Evolutionary conservation across 2,113 vertebrate genomes (phyloP), one percentile per base, ranked within the genome.

Genomic region (Nesoenas mayeri): DNA sequence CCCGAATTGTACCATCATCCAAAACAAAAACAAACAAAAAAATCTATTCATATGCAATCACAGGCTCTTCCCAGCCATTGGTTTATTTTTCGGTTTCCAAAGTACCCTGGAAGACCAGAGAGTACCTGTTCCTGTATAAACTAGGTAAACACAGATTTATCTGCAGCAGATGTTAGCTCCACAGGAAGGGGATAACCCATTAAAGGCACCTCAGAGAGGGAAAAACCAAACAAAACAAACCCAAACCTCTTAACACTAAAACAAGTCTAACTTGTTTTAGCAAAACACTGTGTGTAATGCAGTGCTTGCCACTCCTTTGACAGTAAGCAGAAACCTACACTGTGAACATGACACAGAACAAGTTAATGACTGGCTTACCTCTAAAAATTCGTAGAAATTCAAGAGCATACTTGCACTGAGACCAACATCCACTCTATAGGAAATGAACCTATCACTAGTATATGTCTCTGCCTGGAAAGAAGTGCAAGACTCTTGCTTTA

Each of bases 251-350:
- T 91, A 73, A 73, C 38, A 73, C 18, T 62, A 51, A 54, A 97
- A 83, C 89, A 84, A 95, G 88, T 91, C 44, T 31, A 51, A 95
- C 91, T 93, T 85, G 90, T 78, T 94, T 78, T 36, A 85, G 60
- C 42, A 88, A 88, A 96, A 78, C 17, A 5, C 56, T 26, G 5
- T 32, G 71, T 1, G 9, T 78, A 95, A 88, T 24, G 19, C 64
- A 77, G 54, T 31, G 19, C 73, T 74, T 91, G 88, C 71, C 95
- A 96, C 93, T 90, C 90, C 93, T 95, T 78, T 47, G 21, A 74
- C 48, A 64, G 73, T 6, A 47, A 81, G 53, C 40, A 61, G 42
- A 93, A 89, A 42, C 0, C 0, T 38, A 87, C 77, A 74, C 58
- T 48, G 50, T 50, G 60, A 94, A 91, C 38, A 19, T 26, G 50